These are phyloP conservation scores for Phylloscopus trochiloides DNA, from an alignment of 2,113 vertebrate genomes.

Conservation along the genomic window DNA sequence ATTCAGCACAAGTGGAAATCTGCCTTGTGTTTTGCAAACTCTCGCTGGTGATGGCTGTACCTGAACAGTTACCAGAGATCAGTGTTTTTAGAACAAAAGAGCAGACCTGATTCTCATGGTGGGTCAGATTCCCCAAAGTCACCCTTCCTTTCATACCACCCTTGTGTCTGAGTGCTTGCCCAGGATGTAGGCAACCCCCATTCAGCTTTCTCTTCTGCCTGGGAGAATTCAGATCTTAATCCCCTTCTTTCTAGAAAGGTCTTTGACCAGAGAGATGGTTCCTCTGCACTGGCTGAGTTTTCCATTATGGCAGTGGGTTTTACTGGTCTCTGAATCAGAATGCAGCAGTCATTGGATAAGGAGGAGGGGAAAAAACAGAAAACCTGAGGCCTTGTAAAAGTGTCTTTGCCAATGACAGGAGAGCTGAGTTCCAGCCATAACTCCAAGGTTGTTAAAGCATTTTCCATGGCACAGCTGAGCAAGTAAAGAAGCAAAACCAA, in stretches of 20 bases:
- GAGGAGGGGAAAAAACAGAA: not conserved
- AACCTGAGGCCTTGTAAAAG: not conserved
- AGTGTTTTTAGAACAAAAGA: not conserved
- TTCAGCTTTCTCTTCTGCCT: not conserved
- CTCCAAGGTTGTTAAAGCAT: not conserved
- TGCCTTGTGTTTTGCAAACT: not conserved
- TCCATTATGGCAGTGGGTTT: not conserved
- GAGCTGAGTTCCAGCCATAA: not conserved
- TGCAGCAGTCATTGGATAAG: not conserved
- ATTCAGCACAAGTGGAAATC: conserved; percentile 14
- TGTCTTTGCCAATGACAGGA: not conserved
- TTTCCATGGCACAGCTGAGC: conserved; percentile 1
- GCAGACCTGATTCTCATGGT: not conserved
- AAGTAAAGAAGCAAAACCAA: not conserved
- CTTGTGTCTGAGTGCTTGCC: not conserved
- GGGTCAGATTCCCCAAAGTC: not conserved
- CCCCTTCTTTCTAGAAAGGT: not conserved
- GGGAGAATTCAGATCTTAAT: not conserved
- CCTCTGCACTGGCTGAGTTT: not conserved
- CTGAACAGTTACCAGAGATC: not conserved
- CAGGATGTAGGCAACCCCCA: not conserved
- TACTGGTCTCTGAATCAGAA: not conserved
- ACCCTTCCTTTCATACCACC: not conserved
- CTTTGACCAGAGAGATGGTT: not conserved
- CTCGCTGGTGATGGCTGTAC: not conserved